Conservation (phyloP, 37 sponge, comb jelly and placozoan species). For the Eunapius fragilis region DNA sequence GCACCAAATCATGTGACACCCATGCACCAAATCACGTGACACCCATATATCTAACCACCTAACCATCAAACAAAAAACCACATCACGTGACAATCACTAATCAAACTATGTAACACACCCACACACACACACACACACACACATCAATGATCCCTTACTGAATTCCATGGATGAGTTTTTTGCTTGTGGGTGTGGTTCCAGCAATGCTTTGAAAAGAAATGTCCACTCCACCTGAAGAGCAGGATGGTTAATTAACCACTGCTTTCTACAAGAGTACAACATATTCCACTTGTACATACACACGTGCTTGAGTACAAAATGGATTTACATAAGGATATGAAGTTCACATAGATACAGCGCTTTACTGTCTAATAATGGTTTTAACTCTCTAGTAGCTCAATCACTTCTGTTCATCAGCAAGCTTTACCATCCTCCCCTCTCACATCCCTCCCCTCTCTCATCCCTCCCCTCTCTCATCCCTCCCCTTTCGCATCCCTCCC, state of each 20-base stretch:
- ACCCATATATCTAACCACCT: background rate
- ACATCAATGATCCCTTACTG: conserved; percentile 16
- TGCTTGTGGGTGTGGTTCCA: conserved; percentile 49
- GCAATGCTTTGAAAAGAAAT: conserved; percentile 21
- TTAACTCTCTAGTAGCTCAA: too few species aligned
- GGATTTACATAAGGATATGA: too few species aligned
- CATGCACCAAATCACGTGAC: background rate
- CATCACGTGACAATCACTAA: background rate
- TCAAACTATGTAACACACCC: background rate
- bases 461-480: too few species aligned
- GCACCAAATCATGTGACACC: background rate
- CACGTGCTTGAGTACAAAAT: too few species aligned
- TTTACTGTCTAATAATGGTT: too few species aligned
- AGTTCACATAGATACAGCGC: too few species aligned
- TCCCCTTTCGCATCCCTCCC: too few species aligned
- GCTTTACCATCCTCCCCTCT: too few species aligned
- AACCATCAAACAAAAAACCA: background rate
- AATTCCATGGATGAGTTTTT: conserved; percentile 53
- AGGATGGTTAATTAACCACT: background rate
- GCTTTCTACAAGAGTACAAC: background rate
- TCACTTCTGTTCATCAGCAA: too few species aligned
- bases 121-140: background rate
- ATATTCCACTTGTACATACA: too few species aligned
- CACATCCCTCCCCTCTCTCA: too few species aligned
- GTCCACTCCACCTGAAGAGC: background rate